Base-by-base conservation (phyloP, 2,888 invertebrate genomes). In the Tetranychus piercei region DNA sequence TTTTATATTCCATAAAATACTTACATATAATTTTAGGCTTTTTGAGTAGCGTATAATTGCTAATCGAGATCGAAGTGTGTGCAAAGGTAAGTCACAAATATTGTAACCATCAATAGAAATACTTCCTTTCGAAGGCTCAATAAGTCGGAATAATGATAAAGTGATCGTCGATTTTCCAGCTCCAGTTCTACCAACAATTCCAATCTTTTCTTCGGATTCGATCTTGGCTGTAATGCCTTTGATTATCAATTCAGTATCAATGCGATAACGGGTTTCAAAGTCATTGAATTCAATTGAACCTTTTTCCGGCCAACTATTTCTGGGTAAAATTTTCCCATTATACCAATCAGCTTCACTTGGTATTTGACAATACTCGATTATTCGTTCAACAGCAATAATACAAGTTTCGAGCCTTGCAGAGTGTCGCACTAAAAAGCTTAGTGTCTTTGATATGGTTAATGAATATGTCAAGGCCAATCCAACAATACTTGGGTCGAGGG, bases 201-300 rank as follows among this genome's bases (percentile, higher is more conserved):
- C 71, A 71, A 71, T 44, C 74, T 1, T 81, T 81, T 20, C 77
- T 76, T 71, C 65, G 22, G 15, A 23, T 6, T 73, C 6, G 45
- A 76, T 70, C 18, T 74, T n/a, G 4, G 73, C 18, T 44, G 67
- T 72, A 7, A 76, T 71, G 23, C 74, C 55, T 9, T 72, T 71
- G 6, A 76, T 44, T 6, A 74, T 74, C 44, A 71, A 34, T 71
- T 65, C 93, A 74, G 92, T 83, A 44, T 90, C 92, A 79, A 89
- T 87, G 78, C 94, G 87, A 84, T 94, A 94, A 3, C 92, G 87
- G 44, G 94, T 90, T 81, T 90, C 87, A 81, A 89, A 90, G 79
- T 90, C 85, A 78, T 88, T 87, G 81, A 95, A 91, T 78, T 87
- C 87, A 67, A 96, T 88, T 67, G 86, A 85, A 76, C 95, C 95